A percentile compares a stretch with the other conserved stretches of the same genome.
Conservation (phyloP, 2,888 invertebrate species). For the Geophilus truncorum region DNA sequence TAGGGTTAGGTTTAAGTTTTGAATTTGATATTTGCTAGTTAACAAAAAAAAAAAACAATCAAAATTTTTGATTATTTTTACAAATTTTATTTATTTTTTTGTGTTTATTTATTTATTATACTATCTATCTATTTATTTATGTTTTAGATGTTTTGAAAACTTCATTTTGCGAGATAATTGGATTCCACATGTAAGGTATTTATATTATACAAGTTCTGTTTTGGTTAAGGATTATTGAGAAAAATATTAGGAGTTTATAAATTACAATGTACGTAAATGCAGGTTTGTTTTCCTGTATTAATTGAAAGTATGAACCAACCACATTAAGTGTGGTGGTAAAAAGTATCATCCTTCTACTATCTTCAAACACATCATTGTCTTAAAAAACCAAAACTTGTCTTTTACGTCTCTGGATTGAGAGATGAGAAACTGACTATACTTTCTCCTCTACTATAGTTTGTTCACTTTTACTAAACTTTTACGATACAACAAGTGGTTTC, state of each 20-base stretch:
- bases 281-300: background rate
- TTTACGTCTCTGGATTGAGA: slow-evolving; percentile 6
- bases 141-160: no score
- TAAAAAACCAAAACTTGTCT: slow-evolving; percentile 5
- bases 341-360: slow-evolving; percentile 22
- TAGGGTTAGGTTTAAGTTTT: background rate
- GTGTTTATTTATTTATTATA: background rate
- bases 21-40: background rate
- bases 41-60: background rate
- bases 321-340: background rate
- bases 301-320: background rate
- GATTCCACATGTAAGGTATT: no score
- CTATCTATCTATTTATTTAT: no score
- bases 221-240: no score
- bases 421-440: background rate
- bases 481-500: background rate
- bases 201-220: no score
- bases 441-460: slow-evolving; percentile 21
- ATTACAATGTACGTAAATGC: background rate
- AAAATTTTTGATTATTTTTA: background rate
- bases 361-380: slow-evolving; percentile 18
- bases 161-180: no score
- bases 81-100: background rate
- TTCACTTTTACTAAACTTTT: slow-evolving; percentile 14
- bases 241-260: no score